Evolutionary conservation across 2,888 invertebrate species (phyloP).

Genomic region (Agonopterix arenella): DNA sequence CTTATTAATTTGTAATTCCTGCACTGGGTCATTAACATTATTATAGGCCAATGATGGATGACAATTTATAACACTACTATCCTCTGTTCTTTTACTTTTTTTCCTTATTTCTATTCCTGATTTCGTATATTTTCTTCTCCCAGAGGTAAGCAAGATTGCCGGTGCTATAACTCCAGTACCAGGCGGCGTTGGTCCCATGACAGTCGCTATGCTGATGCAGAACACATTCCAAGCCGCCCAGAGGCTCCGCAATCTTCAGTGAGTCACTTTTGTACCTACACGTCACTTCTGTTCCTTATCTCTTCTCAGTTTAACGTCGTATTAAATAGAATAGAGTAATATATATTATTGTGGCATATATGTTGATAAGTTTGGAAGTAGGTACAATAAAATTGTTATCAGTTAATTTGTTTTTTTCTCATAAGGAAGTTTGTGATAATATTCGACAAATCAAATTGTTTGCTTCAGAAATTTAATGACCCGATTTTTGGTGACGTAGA

Average conservation of each 20-base stretch:
- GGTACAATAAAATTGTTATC: not conserved
- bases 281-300: slow-evolving; percentile 4
- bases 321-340: not conserved
- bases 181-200: slow-evolving; percentile 95
- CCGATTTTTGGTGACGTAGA: too few species aligned
- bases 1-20: too few species aligned
- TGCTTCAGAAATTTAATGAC: not conserved
- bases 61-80: too few species aligned
- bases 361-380: not conserved
- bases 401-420: not conserved
- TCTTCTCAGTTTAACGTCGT: not conserved
- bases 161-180: slow-evolving; percentile 94
- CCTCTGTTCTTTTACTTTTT: too few species aligned
- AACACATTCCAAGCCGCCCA: slow-evolving; percentile 89
- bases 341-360: not conserved
- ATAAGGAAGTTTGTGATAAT: not conserved
- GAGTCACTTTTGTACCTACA: slow-evolving; percentile 12
- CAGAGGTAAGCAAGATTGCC: slow-evolving; percentile 87
- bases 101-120: too few species aligned
- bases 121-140: slow-evolving; percentile 19
- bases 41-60: too few species aligned
- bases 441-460: not conserved
- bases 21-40: too few species aligned
- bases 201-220: slow-evolving; percentile 94
- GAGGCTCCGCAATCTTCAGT: slow-evolving; percentile 39